Evolutionary conservation across 2,888 invertebrate species (phyloP).

Genomic region (Chrysotoxum bicinctum): DNA sequence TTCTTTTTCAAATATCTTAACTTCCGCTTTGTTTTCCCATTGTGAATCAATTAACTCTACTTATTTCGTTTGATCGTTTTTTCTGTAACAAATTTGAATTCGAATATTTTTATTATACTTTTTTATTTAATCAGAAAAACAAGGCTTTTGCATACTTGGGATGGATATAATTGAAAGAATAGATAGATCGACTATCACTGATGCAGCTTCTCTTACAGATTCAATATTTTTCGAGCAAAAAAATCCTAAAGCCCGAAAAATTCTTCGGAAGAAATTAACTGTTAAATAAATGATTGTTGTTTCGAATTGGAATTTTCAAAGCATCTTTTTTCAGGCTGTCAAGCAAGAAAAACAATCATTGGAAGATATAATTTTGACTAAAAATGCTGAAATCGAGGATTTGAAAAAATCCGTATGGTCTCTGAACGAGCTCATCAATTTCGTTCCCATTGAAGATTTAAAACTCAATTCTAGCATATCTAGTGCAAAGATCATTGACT

Average conservation of each 20-base stretch:
- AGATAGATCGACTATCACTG: slow-evolving; percentile 33
- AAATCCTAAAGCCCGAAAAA: slow-evolving; percentile 72
- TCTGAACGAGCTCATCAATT: slow-evolving; percentile 78
- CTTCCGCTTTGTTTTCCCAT: background rate
- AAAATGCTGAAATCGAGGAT: slow-evolving; percentile 77
- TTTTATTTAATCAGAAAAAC: background rate
- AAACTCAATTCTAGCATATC: slow-evolving; percentile 78
- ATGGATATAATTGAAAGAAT: slow-evolving; percentile 45
- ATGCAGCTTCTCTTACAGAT: slow-evolving; percentile 12
- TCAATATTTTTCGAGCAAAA: slow-evolving; percentile 67
- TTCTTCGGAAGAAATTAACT: slow-evolving; percentile 76
- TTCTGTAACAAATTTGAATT: background rate
- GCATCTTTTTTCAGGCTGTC: slow-evolving; percentile 60
- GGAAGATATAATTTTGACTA: slow-evolving; percentile 75
- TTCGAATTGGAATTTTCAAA: background rate
- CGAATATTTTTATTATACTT: background rate
- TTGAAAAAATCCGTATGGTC: slow-evolving; percentile 78
- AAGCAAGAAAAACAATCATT: slow-evolving; percentile 77
- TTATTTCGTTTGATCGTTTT: slow-evolving; percentile 1
- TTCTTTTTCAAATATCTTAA: no score
- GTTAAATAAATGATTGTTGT: slow-evolving; percentile 16
- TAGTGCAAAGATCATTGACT: slow-evolving; percentile 77
- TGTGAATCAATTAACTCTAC: background rate
- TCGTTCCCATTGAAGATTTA: slow-evolving; percentile 78
- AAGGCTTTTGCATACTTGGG: background rate